Evolutionary conservation across 2,797 vertebrate species (phyloP), one percentile per base, ranked within the genome.

Genomic region (Tolypeutes matacus): DNA sequence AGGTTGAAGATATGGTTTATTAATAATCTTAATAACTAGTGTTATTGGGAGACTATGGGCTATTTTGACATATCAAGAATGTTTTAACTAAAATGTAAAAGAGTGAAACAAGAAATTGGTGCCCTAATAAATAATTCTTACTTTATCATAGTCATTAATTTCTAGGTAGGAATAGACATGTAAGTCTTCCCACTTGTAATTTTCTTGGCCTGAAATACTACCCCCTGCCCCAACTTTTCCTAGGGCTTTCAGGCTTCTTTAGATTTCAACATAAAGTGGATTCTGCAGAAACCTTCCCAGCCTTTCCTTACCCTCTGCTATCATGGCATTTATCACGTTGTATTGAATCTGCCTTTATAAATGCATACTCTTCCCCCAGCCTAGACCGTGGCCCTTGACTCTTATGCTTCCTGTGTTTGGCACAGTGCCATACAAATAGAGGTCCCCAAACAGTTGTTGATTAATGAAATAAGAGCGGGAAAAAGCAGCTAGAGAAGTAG

Each of bases 121-220:
- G 49, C 10, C 81, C 23, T 73, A 36, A 51, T 85, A 81, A 89
- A n/a, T 3, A 89, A 8, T 87, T 93, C 49, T 85, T 64, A 34
- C n/a, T 77, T 94, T 78, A 91, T 89, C 86, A 78, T 80, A 36
- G 4, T 60, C n/a, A 64, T 77, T 70, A 62, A 83, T 94, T 93
- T 17, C 27, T 21, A 7, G 36, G 12, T 76, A 36, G 89, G 78
- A 42, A 42, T 67, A 53, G 77, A 76, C 90, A 15, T 49, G 2
- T 85, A 51, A 65, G 31, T 34, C 21, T 64, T 93, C 89, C 7
- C 17, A 65, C 49, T 27, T 86, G 4, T 20, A 89, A 0, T 58
- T 75, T 95, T 18, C 18, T 29, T 90, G 77, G 56, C 31, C 34
- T 85, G 12, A 49, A 51, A 1, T 67, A 23, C 77, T 78, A 4